Base-by-base conservation (phyloP, 2,797 vertebrate species). In the Mastacembelus armatus region DNA sequence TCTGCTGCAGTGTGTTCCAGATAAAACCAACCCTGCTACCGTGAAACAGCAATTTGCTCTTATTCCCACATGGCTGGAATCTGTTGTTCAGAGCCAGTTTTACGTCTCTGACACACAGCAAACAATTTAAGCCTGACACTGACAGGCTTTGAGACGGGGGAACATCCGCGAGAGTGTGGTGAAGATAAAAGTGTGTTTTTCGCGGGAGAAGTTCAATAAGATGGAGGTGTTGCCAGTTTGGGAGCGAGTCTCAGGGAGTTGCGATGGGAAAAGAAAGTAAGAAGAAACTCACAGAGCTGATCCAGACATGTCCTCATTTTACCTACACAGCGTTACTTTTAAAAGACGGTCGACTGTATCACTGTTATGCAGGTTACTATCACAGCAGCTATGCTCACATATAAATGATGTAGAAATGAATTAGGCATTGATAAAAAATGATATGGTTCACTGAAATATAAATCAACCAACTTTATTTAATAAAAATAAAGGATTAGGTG, bases 1-100 rank as follows among this genome's bases (percentile, higher is more conserved):
- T 55, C 24, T 2, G 4, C 14, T 32, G 74, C 0, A 57, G n/a
- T 44, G 36, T 32, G 55, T 43, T 69, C 78, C 77, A 51, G 11
- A 74, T 74, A 51, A 79, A 74, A 57, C 52, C 44, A 62, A 50
- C 40, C 24, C 21, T 7, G 22, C 59, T 36, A 14, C 54, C 5
- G 33, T 7, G 66, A 84, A 77, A 57, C 66, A 33, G 51, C 48
- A 65, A 59, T 74, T 79, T 81, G 43, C 65, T 75, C 51, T 48
- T 47, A 75, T 76, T 83, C 77, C 80, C 72, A n/a, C n/a, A 18
- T n/a, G 52, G 51, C 78, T 69, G 64, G 24, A 50, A 36, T 67
- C 52, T 61, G 77, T 44, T 70, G 62, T 62, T 81, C 66, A 52
- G 52, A 62, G 33, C 52, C 42, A 15, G 15, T 8, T 36, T 65